These are phyloP conservation scores for Anableps anableps DNA, from an alignment of 2,797 vertebrate genomes.

Conservation along the genomic window DNA sequence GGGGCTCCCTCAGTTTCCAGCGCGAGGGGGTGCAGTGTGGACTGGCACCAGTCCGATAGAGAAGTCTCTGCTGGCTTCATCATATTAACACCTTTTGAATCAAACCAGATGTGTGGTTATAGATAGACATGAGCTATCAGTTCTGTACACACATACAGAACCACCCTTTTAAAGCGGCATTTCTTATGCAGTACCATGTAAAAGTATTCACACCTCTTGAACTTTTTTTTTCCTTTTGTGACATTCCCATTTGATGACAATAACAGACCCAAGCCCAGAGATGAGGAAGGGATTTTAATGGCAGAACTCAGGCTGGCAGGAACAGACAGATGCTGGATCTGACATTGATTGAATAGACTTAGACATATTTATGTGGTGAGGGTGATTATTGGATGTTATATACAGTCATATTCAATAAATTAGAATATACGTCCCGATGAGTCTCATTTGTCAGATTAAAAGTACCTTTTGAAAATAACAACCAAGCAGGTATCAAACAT, in stretches of 20 bases:
- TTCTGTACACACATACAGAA: conserved; percentile 7
- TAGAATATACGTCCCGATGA: no score
- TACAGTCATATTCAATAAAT: no score
- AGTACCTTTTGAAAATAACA: no score
- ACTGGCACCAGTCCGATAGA: conserved; percentile 13
- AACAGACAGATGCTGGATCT: not conserved
- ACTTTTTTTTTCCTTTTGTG: not conserved
- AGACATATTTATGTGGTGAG: not conserved
- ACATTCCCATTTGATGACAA: not conserved
- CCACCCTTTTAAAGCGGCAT: conserved; percentile 13
- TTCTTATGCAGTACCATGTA: not conserved
- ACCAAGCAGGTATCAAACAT: no score
- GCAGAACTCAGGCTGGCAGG: not conserved
- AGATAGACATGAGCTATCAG: conserved; percentile 30
- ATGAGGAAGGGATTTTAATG: not conserved
- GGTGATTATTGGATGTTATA: not conserved
- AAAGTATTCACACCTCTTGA: not conserved
- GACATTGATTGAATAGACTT: not conserved
- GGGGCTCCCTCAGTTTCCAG: conserved; percentile 24
- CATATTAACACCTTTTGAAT: conserved; percentile 28
- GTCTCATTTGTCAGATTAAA: no score
- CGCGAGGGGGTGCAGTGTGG: not conserved
- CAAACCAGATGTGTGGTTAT: conserved; percentile 6
- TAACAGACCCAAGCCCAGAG: not conserved
- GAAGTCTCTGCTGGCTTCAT: conserved; percentile 33